These are phyloP conservation scores for Thamnaconus septentrionalis DNA, from an alignment of 2,113 vertebrate genomes.

Conservation along the genomic window DNA sequence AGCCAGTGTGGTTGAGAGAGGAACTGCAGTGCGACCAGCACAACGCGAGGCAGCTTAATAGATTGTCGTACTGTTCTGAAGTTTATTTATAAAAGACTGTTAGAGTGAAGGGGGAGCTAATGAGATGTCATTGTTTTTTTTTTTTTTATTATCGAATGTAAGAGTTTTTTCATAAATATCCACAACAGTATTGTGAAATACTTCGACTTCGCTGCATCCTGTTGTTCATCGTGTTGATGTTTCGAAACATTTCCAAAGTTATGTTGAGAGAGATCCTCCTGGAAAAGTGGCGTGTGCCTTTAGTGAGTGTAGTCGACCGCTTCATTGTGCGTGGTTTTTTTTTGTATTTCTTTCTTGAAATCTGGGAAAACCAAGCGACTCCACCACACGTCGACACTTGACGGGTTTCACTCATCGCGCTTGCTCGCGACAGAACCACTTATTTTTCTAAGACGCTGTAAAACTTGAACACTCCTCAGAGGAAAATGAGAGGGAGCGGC, in stretches of 20 bases:
- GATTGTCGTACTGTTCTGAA: not conserved
- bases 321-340: conserved; percentile 25
- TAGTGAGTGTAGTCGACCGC: conserved; percentile 15
- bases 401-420: conserved; percentile 10
- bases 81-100: conserved; percentile 1
- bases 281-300: conserved; percentile 50
- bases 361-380: not conserved
- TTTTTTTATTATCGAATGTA: conserved; percentile 15
- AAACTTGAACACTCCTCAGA: conserved; percentile 59
- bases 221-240: conserved; percentile 2
- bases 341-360: conserved; percentile 22
- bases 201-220: conserved; percentile 11
- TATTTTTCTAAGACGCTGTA: conserved; percentile 78
- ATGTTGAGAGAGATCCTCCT: too few relatives aligned
- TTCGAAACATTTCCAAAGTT: not conserved
- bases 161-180: conserved; percentile 2
- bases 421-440: conserved; percentile 68
- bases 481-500: conserved; percentile 21
- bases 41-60: conserved; percentile 2
- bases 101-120: not conserved
- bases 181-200: not conserved
- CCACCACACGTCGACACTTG: not conserved
- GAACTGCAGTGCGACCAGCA: too few relatives aligned
- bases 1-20: too few relatives aligned
- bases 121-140: conserved; percentile 2